These are phyloP conservation scores for Mesoligia furuncula DNA, from an alignment of 2,888 invertebrate species.

Conservation along the genomic window DNA sequence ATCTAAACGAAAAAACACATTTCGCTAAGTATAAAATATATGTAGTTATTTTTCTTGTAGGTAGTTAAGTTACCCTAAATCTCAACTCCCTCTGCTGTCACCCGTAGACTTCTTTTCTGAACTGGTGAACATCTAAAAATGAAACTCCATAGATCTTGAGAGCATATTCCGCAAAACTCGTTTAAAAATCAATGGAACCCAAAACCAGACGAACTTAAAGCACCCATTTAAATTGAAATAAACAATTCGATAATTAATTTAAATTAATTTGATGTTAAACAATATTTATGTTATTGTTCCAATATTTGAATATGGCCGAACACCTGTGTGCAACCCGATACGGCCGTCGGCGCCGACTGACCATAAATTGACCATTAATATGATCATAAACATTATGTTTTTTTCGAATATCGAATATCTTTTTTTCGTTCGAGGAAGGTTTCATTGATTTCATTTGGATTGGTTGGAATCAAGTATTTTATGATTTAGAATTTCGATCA, in stretches of 20 bases:
- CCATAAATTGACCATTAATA: constrained; percentile 66
- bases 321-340: constrained; percentile 79
- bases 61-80: not conserved
- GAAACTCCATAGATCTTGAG: not conserved
- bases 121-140: not conserved
- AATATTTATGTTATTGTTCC: constrained; percentile 59
- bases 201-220: constrained; percentile 18
- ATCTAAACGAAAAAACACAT: not conserved
- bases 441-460: constrained; percentile 33
- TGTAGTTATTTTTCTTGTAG: not conserved
- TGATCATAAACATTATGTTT: constrained; percentile 56
- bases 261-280: constrained; percentile 64
- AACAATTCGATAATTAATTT: constrained; percentile 58
- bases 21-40: too few relatives aligned
- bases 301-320: constrained; percentile 68
- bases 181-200: constrained; percentile 32
- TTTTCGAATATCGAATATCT: constrained; percentile 64
- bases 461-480: not conserved
- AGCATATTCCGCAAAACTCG: not conserved
- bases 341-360: constrained; percentile 57
- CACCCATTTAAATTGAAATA: constrained; percentile 54
- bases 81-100: not conserved
- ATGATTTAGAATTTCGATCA: not conserved
- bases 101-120: not conserved
- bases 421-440: constrained; percentile 26